Percentiles rank a stretch among this genome's conserved stretches.
Evolutionary conservation across 2,113 vertebrate species (phyloP).

Genomic region (Chelonoidis abingdonii): DNA sequence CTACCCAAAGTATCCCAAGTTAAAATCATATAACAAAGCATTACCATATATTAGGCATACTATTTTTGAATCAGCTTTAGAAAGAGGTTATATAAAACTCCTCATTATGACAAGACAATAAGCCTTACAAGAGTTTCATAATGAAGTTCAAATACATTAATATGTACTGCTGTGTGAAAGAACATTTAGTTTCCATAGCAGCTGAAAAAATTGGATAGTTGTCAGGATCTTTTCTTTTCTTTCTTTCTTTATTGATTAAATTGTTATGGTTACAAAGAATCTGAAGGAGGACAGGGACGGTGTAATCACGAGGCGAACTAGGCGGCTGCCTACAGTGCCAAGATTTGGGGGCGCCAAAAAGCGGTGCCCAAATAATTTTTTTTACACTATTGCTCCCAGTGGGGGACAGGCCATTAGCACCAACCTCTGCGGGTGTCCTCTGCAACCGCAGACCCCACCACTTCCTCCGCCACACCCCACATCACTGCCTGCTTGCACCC

Average conservation of each 20-base stretch:
- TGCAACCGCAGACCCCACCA: too few species aligned
- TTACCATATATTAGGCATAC: slow-evolving; percentile 13
- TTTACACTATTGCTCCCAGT: too few species aligned
- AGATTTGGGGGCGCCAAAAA: too few species aligned
- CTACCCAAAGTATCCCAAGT: neutral
- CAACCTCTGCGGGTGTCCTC: too few species aligned
- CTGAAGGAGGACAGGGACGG: neutral
- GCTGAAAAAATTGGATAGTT: slow-evolving; percentile 29
- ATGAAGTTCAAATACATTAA: slow-evolving; percentile 34
- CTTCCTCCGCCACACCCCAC: too few species aligned
- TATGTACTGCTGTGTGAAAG: neutral
- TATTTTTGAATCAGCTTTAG: slow-evolving; percentile 12
- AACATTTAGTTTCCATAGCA: slow-evolving; percentile 33
- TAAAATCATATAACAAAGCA: slow-evolving; percentile 14
- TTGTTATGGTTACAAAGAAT: slow-evolving; percentile 44
- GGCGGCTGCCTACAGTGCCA: too few species aligned
- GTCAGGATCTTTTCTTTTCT: slow-evolving; percentile 37
- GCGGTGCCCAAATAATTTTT: too few species aligned
- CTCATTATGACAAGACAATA: slow-evolving; percentile 19
- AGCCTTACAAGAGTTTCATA: slow-evolving; percentile 43
- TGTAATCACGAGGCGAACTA: too few species aligned
- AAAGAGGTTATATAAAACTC: neutral
- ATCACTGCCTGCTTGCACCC: too few species aligned
- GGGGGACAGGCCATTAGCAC: too few species aligned
- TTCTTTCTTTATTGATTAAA: slow-evolving; percentile 22